Evolutionary conservation across 2,888 invertebrate genomes (phyloP).

Genomic region (Idaea straminata): DNA sequence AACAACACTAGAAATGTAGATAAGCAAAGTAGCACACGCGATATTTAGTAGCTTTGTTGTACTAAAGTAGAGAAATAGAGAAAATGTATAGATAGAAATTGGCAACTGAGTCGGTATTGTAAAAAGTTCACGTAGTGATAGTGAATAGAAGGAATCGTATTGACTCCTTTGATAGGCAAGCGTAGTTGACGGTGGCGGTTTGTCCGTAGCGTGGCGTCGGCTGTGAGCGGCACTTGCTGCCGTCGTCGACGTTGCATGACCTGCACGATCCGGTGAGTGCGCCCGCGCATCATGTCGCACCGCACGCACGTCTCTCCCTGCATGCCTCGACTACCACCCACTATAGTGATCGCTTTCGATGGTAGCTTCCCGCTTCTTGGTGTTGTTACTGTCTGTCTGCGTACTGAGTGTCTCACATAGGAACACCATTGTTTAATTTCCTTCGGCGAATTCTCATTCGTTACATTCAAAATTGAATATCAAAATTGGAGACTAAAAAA

Average conservation of each 20-base stretch:
- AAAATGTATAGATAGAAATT: neutral
- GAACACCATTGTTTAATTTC: neutral
- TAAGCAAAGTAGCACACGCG: neutral
- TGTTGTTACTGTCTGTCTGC: constrained; percentile 22
- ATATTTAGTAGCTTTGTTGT: neutral
- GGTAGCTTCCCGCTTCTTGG: constrained; percentile 49
- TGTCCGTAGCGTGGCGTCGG: constrained; percentile 70
- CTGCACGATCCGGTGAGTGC: constrained; percentile 81
- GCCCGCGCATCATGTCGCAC: constrained; percentile 24
- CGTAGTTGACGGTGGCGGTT: constrained; percentile 57
- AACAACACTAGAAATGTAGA: constrained; percentile 8
- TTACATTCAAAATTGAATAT: neutral
- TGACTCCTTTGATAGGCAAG: constrained; percentile 35
- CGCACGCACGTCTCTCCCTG: constrained; percentile 28
- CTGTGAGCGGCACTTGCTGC: constrained; percentile 73
- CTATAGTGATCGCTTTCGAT: constrained; percentile 53
- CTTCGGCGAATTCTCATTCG: neutral
- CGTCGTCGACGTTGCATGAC: constrained; percentile 80
- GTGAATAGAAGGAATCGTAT: constrained; percentile 11
- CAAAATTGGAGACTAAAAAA: no score
- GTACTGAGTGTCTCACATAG: neutral
- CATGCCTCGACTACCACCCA: constrained; percentile 47
- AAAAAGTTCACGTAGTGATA: neutral
- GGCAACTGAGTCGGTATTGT: neutral
- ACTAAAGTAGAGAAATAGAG: neutral